Conservation (phyloP, 2,113 vertebrate species). For the Gallinago jamesoni region DNA sequence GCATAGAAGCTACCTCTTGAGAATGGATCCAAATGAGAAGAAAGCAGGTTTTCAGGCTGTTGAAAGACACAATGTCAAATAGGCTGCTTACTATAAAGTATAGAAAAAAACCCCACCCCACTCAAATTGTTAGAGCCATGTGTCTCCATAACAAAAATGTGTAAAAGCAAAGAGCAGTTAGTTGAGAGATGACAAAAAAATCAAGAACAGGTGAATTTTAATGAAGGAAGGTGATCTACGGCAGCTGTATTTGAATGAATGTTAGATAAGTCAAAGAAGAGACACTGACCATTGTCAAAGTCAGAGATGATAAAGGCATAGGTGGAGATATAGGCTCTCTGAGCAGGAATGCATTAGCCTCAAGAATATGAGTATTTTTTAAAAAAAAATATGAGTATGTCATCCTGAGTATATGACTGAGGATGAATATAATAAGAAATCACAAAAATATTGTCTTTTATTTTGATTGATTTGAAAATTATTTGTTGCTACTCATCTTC, state of each 20-base stretch:
- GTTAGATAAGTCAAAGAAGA: neutral
- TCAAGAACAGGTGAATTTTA: neutral
- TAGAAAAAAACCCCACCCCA: accelerated
- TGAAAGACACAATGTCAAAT: neutral
- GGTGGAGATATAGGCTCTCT: neutral
- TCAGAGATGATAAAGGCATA: neutral
- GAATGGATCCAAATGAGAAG: neutral
- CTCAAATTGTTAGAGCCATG: neutral
- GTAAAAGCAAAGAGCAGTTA: neutral
- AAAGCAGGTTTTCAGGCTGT: neutral
- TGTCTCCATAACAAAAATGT: neutral
- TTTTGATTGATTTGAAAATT: neutral
- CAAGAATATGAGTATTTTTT: neutral
- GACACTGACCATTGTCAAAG: neutral
- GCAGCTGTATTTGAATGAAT: neutral
- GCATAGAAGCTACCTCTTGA: neutral
- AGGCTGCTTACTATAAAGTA: neutral
- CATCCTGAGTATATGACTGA: neutral
- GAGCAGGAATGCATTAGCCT: neutral
- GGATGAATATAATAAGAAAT: neutral
- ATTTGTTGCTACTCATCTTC: neutral
- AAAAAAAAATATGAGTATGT: neutral
- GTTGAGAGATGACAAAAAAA: neutral
- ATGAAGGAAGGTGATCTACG: neutral
- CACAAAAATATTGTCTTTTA: neutral